A percentile compares a stretch with the other conserved stretches of the same genome.
phyloP scores from a whole-genome alignment of 2,888 invertebrate species.

The Pardosa pseudoannulata region DNA sequence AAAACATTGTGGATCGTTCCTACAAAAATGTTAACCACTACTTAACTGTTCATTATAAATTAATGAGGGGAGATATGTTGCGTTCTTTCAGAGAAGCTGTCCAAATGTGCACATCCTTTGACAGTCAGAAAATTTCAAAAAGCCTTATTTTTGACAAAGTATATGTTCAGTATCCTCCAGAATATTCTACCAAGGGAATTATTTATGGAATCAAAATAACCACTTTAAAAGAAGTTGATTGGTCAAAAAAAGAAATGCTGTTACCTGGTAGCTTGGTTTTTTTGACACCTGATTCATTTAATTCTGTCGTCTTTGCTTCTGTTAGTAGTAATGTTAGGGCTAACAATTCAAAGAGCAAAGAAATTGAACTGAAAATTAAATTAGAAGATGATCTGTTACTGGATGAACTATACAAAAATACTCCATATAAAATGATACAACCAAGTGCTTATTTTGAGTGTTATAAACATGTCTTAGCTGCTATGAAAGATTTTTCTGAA shows the following conservation, averaged over 20 bases:
- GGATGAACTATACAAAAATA: conserved; percentile 74
- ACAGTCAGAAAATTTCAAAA: background rate
- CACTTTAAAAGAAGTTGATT: conserved; percentile 72
- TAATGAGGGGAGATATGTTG: conserved; percentile 88
- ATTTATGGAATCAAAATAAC: conserved; percentile 29
- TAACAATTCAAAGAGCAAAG: background rate
- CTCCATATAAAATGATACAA: conserved; percentile 84
- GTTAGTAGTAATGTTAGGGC: conserved; percentile 81
- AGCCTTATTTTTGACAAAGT: conserved; percentile 23
- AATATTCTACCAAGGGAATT: conserved; percentile 25
- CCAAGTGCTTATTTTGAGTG: conserved; percentile 89
- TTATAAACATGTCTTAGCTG: conserved; percentile 85
- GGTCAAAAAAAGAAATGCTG: conserved; percentile 81
- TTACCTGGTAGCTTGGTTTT: conserved; percentile 86
- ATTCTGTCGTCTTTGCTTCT: conserved; percentile 83
- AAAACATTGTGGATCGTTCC: conserved; percentile 82
- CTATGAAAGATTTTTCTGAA: conserved; percentile 82
- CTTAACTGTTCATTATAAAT: conserved; percentile 85
- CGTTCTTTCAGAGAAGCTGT: conserved; percentile 82
- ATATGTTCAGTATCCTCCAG: conserved; percentile 15
- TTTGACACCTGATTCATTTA: conserved; percentile 84
- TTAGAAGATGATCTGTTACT: conserved; percentile 75
- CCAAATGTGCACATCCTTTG: background rate
- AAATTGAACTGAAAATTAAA: conserved; percentile 73
- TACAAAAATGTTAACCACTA: conserved; percentile 85